Evolutionary conservation across 2,113 vertebrate genomes (phyloP).

Genomic region (Engraulis encrasicolus): DNA sequence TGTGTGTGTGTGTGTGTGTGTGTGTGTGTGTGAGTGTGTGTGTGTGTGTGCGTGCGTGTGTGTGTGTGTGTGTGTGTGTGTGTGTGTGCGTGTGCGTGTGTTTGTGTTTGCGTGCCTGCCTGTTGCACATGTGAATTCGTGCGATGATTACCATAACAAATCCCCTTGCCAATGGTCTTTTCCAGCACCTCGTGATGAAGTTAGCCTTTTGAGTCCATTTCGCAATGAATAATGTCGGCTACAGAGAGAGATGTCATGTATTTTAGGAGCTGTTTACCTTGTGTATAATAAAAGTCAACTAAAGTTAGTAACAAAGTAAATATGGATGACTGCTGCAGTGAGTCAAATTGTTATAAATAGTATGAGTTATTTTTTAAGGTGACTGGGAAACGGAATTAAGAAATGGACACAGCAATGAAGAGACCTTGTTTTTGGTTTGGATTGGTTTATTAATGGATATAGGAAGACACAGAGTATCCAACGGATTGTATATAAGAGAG

Average conservation of each 20-base stretch:
- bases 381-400: no score
- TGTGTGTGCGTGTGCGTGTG: constrained; percentile 13
- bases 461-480: no score
- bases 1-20: not conserved
- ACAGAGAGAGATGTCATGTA: not conserved
- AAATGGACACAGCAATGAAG: no score
- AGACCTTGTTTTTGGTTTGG: no score
- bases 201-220: not conserved
- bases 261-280: not conserved
- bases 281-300: not conserved
- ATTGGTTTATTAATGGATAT: no score
- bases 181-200: not conserved
- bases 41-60: constrained; percentile 31
- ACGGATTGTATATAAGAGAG: no score
- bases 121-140: no score
- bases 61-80: constrained; percentile 32
- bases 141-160: not conserved
- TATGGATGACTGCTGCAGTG: no score
- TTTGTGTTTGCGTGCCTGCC: not conserved
- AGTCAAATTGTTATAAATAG: no score
- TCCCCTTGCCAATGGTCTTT: not conserved
- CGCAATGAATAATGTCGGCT: not conserved
- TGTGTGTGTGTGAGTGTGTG: constrained; percentile 38
- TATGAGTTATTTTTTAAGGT: no score
- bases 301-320: no score